A percentile compares a stretch with the other conserved stretches of the same genome.
Conservation (phyloP, 1,140 invertebrate genomes). For the Drosophila erecta region DNA sequence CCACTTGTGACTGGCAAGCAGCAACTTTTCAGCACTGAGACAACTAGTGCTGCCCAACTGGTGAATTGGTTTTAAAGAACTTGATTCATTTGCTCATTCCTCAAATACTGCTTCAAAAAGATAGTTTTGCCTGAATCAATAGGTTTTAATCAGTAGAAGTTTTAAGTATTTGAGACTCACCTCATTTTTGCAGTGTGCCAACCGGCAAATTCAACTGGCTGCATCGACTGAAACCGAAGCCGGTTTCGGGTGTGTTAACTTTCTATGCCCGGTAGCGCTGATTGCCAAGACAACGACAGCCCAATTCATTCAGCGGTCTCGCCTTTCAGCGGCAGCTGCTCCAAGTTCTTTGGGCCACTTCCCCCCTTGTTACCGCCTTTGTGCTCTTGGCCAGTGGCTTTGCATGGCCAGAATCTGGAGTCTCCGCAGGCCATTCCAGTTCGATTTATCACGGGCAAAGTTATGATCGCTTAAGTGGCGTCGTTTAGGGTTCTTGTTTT, state of each 20-base stretch:
- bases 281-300: slow-evolving; percentile 67
- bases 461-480: slow-evolving; percentile 75
- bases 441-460: slow-evolving; percentile 74
- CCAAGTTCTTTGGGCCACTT: slow-evolving; percentile 22
- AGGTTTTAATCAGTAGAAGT: too few species aligned
- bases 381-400: slow-evolving; percentile 30
- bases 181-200: not conserved
- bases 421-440: slow-evolving; percentile 63
- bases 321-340: slow-evolving; percentile 57
- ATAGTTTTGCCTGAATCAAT: too few species aligned
- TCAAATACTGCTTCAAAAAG: too few species aligned
- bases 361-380: not conserved
- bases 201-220: slow-evolving; percentile 42
- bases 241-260: slow-evolving; percentile 73
- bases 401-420: slow-evolving; percentile 52
- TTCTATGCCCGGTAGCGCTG: slow-evolving; percentile 77
- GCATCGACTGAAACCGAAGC: slow-evolving; percentile 70
- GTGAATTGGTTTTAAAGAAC: too few species aligned
- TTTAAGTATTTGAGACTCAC: too few species aligned
- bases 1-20: slow-evolving; percentile 21
- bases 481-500: slow-evolving; percentile 62
- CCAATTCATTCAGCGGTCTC: slow-evolving; percentile 71
- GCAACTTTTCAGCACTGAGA: slow-evolving; percentile 13
- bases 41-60: not conserved
- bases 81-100: not conserved